Conservation (phyloP, 2,797 vertebrate species). For the Hirundo rustica region DNA sequence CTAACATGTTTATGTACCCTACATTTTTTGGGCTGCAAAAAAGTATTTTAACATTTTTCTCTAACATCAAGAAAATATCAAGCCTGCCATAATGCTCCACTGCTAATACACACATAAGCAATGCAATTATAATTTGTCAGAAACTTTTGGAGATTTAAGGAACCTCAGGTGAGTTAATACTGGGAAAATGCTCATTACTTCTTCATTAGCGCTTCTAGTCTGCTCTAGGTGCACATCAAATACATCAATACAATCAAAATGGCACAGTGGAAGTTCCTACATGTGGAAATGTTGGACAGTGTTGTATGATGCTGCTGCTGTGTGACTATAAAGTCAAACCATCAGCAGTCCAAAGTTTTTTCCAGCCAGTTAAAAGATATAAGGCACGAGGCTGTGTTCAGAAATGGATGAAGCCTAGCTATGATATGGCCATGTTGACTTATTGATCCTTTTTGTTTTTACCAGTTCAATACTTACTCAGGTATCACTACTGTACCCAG, state of each 20-base stretch:
- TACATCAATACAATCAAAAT: not conserved
- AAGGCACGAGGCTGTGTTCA: not conserved
- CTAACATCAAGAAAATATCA: not conserved
- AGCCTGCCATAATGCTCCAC: not conserved
- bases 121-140: not conserved
- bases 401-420: not conserved
- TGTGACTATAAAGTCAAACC: not conserved
- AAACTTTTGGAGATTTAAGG: not conserved
- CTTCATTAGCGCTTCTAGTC: not conserved
- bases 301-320: not conserved
- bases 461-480: not conserved
- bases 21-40: not conserved
- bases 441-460: not conserved
- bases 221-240: not conserved
- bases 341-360: not conserved
- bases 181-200: not conserved
- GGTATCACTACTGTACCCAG: not conserved
- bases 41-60: not conserved
- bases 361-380: not conserved
- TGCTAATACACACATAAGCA: not conserved
- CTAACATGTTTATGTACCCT: rapidly evolving
- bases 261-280: not conserved
- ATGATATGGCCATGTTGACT: not conserved
- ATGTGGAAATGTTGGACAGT: not conserved
- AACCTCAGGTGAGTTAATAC: not conserved